Evolutionary conservation across 1,140 invertebrate genomes (phyloP).

Genomic region (Nebria ingens): DNA sequence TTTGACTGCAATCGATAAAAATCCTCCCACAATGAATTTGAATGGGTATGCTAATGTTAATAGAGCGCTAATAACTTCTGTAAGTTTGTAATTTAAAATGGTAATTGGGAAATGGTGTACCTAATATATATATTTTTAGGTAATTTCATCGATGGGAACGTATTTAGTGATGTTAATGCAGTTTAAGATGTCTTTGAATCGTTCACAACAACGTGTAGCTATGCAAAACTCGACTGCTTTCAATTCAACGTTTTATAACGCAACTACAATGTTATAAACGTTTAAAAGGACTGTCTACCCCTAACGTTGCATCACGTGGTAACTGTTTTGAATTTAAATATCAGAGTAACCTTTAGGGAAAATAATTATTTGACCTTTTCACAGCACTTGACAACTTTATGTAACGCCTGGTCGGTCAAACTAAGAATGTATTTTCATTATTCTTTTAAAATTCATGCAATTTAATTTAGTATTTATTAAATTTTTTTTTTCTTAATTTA

Average conservation of each 20-base stretch:
- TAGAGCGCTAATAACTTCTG: conserved; percentile 51
- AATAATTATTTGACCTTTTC: neutral
- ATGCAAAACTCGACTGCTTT: neutral
- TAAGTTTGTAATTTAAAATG: no score
- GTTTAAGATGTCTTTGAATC: conserved; percentile 43
- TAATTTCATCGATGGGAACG: conserved; percentile 53
- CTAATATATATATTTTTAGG: conserved; percentile 35
- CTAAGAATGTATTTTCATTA: no score
- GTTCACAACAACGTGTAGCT: neutral
- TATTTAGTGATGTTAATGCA: conserved; percentile 57
- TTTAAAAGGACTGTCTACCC: neutral
- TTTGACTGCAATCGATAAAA: conserved; percentile 56
- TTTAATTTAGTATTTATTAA: no score
- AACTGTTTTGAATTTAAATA: neutral
- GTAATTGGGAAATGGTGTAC: conserved; percentile 2
- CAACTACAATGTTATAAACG: no score
- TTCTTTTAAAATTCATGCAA: no score
- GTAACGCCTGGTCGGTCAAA: no score
- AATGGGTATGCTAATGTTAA: conserved; percentile 58
- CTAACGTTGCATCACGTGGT: neutral
- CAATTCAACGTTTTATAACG: neutral
- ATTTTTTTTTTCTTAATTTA: no score
- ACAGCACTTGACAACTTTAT: neutral
- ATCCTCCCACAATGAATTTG: conserved; percentile 58
- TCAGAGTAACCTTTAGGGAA: neutral